Evolutionary conservation across 2,797 vertebrate genomes (phyloP).

Genomic region (Fistularia commersonii): DNA sequence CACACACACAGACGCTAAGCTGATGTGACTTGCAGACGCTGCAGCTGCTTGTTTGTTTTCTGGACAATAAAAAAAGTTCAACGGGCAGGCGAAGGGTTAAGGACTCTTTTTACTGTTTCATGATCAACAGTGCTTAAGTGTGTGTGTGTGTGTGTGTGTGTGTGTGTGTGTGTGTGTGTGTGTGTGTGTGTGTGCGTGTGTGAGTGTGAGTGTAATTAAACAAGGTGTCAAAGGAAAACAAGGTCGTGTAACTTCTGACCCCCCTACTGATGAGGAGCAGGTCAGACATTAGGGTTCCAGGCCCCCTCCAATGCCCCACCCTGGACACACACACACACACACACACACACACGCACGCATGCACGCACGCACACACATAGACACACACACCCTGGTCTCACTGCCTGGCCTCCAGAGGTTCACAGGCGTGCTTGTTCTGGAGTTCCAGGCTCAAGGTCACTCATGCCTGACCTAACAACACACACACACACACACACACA

Average conservation of each 20-base stretch:
- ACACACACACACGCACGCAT: no score
- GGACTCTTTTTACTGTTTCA: conserved; percentile 1
- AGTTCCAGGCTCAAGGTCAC: no score
- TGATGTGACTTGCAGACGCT: conserved; percentile 9
- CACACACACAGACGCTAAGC: background rate
- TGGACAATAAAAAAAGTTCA: background rate
- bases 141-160: background rate
- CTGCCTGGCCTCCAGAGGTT: no score
- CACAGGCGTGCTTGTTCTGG: no score
- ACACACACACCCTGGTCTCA: background rate
- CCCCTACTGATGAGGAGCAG: no score
- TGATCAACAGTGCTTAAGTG: background rate
- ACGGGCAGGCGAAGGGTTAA: background rate
- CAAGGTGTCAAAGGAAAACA: no score
- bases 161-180: background rate
- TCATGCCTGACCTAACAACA: no score
- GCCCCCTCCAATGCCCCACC: background rate
- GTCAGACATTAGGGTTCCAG: no score
- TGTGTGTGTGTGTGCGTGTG: background rate
- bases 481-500: no score
- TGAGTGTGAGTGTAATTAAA: background rate
- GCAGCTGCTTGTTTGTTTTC: conserved; percentile 16
- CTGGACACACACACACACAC: background rate
- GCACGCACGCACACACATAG: no score
- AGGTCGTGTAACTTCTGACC: background rate